Evolutionary conservation across 2,888 invertebrate species (phyloP), one percentile per base, ranked within the genome.

Genomic region (Tholera decimalis): DNA sequence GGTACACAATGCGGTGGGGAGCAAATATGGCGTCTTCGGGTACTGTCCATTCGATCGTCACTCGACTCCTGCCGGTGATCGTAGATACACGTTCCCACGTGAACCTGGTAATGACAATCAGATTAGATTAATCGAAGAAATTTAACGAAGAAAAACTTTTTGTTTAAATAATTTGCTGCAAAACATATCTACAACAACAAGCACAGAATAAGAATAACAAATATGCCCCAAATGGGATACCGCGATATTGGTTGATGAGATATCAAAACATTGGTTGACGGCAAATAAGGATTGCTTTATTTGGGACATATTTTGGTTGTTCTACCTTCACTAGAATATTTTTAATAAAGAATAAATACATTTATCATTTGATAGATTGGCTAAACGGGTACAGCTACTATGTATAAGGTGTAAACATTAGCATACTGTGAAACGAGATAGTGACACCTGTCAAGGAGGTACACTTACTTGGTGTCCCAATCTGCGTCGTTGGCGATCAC

Each of bases 1-100:
- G 96, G 92, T 99, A 98, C 30, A 96, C 96, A 56, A 99, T 97
- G 64, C 98, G 96, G 92, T 99, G 98, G 26, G 96, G 94, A 1
- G 98, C 98, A 0, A 96, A 92, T 53, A 95, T 83, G 0, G 96
- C 96, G 58, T 96, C 94, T 0, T 90, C 86, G 0, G 97, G 97
- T 9, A 98, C 96, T n/a, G 96, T 95, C 99, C 99, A 99, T 54
- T 96, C 96, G 58, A 98, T 95, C 49, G 96, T 97, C 26, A 96
- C 97, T 76, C 97, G 96, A 86, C 98, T 99, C 15, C 97, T 97
- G 13, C 98, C 98, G 3, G 97, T 91, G 13, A 98, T 82, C 0
- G 96, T 91, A 1, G 97, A 97, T 0, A 96, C 96, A 18, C 98
- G 96, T 69, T 96, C 95, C 99, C 99, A 99, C 55, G 93, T 91